Conservation (phyloP, 2,113 vertebrate species). For the Trematocara nigrifrons region DNA sequence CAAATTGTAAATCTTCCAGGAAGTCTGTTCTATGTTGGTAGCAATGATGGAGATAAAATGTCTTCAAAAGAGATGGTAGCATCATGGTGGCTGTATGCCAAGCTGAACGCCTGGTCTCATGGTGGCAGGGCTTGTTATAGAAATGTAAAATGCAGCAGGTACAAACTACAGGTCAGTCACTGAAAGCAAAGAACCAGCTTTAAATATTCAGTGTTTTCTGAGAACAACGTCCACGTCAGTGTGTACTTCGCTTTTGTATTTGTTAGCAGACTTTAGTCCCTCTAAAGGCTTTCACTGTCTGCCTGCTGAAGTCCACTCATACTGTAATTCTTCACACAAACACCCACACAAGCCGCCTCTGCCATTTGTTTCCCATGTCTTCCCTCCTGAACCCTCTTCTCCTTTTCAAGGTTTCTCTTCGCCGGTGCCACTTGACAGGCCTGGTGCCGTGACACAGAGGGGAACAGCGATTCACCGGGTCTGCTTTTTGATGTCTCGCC, state of each 20-base stretch:
- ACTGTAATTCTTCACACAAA: not conserved
- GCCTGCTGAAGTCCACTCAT: not conserved
- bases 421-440: slow-evolving; percentile 5
- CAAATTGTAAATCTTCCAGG: not conserved
- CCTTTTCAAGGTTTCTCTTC: not conserved
- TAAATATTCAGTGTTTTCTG: not conserved
- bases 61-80: not conserved
- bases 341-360: not conserved
- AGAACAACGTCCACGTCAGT: not conserved
- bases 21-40: not conserved
- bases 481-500: slow-evolving; percentile 4
- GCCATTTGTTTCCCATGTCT: not conserved
- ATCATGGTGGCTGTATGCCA: not conserved
- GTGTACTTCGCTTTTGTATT: not conserved
- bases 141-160: not conserved
- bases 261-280: not conserved
- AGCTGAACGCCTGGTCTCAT: not conserved
- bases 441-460: not conserved
- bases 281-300: not conserved
- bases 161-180: not conserved
- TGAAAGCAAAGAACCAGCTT: not conserved
- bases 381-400: not conserved
- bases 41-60: not conserved
- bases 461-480: not conserved
- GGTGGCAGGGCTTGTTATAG: not conserved